These are phyloP conservation scores for Tupaia chinensis DNA, from an alignment of 2,113 vertebrate species.

Conservation along the genomic window DNA sequence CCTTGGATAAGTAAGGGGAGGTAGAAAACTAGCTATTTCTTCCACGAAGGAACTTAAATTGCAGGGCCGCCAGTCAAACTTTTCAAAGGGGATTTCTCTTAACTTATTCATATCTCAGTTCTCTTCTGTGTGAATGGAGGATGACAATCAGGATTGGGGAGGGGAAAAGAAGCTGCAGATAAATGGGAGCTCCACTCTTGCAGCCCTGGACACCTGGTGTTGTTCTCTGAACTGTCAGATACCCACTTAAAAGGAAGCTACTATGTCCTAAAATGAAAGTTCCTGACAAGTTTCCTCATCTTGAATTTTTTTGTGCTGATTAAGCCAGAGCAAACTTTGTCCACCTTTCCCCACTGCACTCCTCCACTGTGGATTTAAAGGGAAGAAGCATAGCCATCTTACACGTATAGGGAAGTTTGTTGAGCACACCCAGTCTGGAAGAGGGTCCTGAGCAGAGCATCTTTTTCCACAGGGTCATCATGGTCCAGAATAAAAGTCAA, in stretches of 20 bases:
- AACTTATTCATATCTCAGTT: background rate
- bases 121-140: background rate
- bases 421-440: background rate
- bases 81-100: background rate
- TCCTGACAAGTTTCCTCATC: background rate
- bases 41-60: background rate
- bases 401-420: background rate
- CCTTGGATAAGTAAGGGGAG: background rate
- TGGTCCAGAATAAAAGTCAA: background rate
- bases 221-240: background rate
- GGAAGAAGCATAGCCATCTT: background rate
- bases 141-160: background rate
- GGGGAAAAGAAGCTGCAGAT: too few relatives aligned
- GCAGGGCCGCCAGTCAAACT: background rate
- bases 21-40: background rate
- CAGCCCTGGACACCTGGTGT: background rate
- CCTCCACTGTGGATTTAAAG: background rate
- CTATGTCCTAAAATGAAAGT: background rate
- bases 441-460: background rate
- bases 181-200: too few relatives aligned
- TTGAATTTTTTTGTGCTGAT: slow-evolving; percentile 32
- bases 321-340: background rate
- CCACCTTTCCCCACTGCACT: background rate
- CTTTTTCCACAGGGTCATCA: background rate
- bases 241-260: background rate